phyloP scores from a whole-genome alignment of 2,113 vertebrate genomes.

The Lagenorhynchus albirostris region DNA sequence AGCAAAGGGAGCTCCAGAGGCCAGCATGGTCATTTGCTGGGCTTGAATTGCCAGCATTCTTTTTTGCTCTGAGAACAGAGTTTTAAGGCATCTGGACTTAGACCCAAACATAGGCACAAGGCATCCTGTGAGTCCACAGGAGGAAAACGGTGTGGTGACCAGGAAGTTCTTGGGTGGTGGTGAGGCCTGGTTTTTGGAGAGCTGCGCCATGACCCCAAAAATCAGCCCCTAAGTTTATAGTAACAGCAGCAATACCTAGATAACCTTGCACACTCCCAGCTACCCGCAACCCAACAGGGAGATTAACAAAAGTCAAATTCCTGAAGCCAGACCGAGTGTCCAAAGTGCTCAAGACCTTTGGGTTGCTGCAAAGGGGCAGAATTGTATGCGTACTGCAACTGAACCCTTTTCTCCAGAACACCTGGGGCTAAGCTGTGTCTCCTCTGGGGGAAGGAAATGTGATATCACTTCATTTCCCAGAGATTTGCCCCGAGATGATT shows the following conservation, averaged over 20 bases:
- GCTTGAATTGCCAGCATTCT: background rate
- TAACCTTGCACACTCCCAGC: background rate
- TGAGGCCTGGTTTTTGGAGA: background rate
- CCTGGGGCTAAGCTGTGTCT: background rate
- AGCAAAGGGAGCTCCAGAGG: background rate
- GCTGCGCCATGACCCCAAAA: fast-evolving
- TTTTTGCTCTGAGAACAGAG: background rate
- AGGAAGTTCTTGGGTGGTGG: background rate
- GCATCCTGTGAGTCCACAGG: background rate
- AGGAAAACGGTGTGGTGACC: background rate
- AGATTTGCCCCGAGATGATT: background rate
- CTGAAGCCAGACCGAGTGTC: background rate
- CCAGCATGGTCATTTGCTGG: background rate
- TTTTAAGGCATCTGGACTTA: background rate
- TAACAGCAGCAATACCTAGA: background rate
- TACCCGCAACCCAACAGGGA: too few species aligned
- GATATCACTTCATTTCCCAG: background rate
- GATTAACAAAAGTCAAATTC: background rate
- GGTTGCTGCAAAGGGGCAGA: background rate
- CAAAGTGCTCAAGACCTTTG: background rate
- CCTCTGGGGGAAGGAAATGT: background rate
- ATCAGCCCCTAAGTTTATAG: background rate
- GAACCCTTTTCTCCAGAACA: background rate
- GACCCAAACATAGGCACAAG: background rate
- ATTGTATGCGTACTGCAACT: background rate